Evolutionary conservation across 92 coral and sea anemone genomes (phyloP), one percentile per base, ranked within the genome.

Genomic region (Paramuricea clavata): DNA sequence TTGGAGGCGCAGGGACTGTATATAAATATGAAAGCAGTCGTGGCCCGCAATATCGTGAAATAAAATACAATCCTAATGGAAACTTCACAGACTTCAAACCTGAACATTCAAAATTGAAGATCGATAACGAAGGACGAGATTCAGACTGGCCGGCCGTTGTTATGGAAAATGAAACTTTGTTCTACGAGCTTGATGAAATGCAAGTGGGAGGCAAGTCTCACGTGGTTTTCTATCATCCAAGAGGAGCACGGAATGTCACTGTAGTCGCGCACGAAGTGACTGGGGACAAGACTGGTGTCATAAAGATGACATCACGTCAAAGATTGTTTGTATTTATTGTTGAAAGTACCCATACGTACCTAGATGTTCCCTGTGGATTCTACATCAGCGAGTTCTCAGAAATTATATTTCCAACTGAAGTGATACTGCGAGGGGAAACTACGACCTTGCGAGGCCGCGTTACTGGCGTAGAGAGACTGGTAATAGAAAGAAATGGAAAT

Each of bases 321-420:
- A 30, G 98, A 47, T 81, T 94, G 86, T 90, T 94, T 81, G 98
- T 94, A 32, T 94, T 94, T 81, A 92, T 94, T 12, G 94, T 95
- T 19, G 94, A 94, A 91, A 92, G 98, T 31, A 95, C 98, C 6
- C 99, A 96, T 81, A 96, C 99, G 22, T 96, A 96, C 90, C 92
- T 96, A 93, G 99, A 96, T 78, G 99, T 97, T 44, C 99, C 99
- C 5, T 96, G 99, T 73, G 95, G 98, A 28, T 96, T 94, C 75
- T 60, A 85, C 81, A 94, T 96, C 25, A 94, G 93, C 4, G 94
- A 96, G 4, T 96, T 74, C 34, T 98, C 97, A 16, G 99, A 96
- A 85, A 82, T 96, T 31, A 91, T 96, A 75, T 90, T 96, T 42
- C 99, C 99, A n/a, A 96, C 94, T 23, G 99, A 96, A 31, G 99